These are phyloP conservation scores for Oryzias sinensis DNA, from an alignment of 2,797 vertebrate genomes.

Conservation along the genomic window DNA sequence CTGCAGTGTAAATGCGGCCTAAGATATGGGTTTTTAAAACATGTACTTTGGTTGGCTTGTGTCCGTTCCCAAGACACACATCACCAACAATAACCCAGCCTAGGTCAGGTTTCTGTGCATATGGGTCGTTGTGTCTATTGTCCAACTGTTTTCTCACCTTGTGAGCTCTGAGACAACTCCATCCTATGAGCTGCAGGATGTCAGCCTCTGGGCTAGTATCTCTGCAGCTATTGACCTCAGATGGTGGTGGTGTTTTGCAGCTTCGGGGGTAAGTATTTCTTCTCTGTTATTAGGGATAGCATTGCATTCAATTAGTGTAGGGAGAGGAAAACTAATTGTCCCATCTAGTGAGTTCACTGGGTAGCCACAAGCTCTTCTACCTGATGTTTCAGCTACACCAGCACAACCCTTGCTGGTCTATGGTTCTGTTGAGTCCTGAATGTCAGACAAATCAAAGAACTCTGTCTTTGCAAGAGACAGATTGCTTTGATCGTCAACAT, in stretches of 20 bases:
- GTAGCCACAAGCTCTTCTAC: slow-evolving; percentile 15
- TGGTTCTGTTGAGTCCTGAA: background rate
- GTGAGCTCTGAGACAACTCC: background rate
- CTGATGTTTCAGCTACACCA: slow-evolving; percentile 5
- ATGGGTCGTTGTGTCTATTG: background rate
- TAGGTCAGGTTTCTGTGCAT: background rate
- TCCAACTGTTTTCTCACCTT: background rate
- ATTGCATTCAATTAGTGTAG: slow-evolving; percentile 24
- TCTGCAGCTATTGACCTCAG: background rate
- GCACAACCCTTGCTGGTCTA: slow-evolving; percentile 23
- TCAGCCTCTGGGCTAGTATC: too few species aligned
- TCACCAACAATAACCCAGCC: background rate
- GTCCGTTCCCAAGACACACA: background rate
- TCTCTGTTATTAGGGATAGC: slow-evolving; percentile 31
- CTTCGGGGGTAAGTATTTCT: background rate
- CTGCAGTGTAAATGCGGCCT: too few species aligned
- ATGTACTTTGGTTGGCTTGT: slow-evolving; percentile 19
- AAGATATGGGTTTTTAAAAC: slow-evolving; percentile 13
- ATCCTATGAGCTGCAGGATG: background rate
- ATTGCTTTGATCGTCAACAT: slow-evolving; percentile 35
- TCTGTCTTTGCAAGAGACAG: slow-evolving; percentile 15
- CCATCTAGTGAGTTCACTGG: background rate
- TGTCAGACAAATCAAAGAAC: slow-evolving; percentile 37
- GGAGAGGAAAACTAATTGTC: background rate
- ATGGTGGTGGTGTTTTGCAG: background rate